Percentiles rank a stretch among this genome's conserved stretches.
Evolutionary conservation across 2,113 vertebrate species (phyloP).

Genomic region (Bos javanicus): DNA sequence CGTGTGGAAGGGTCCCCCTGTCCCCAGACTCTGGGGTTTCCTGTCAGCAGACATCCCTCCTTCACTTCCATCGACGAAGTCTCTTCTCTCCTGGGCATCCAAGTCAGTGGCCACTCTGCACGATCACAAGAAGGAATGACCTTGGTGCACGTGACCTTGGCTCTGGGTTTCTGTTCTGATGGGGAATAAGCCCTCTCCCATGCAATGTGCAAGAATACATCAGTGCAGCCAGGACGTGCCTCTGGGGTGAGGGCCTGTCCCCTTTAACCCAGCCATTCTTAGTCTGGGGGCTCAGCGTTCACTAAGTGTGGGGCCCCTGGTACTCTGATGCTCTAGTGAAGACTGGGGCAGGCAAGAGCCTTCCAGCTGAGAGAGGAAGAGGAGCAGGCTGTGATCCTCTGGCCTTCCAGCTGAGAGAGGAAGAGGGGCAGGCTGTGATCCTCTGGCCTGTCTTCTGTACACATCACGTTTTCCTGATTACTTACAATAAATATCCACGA

Average conservation of each 20-base stretch:
- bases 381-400: no score
- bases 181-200: accelerated
- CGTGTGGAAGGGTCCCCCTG: neutral
- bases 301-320: accelerated
- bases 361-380: accelerated
- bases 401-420: accelerated
- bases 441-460: neutral
- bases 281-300: neutral
- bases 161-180: no score
- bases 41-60: neutral
- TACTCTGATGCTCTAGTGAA: neutral
- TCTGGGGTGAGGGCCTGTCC: accelerated
- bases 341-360: accelerated
- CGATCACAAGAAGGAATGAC: accelerated
- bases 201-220: accelerated
- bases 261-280: neutral
- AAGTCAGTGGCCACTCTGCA: neutral
- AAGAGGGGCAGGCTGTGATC: no score
- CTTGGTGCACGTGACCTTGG: accelerated
- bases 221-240: accelerated
- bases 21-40: neutral
- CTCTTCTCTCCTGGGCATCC: neutral
- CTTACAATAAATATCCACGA: accelerated
- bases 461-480: accelerated
- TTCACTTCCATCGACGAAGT: neutral